These are phyloP conservation scores for Hypocryptadius cinnamomeus DNA, from an alignment of 2,113 vertebrate genomes.

Conservation along the genomic window DNA sequence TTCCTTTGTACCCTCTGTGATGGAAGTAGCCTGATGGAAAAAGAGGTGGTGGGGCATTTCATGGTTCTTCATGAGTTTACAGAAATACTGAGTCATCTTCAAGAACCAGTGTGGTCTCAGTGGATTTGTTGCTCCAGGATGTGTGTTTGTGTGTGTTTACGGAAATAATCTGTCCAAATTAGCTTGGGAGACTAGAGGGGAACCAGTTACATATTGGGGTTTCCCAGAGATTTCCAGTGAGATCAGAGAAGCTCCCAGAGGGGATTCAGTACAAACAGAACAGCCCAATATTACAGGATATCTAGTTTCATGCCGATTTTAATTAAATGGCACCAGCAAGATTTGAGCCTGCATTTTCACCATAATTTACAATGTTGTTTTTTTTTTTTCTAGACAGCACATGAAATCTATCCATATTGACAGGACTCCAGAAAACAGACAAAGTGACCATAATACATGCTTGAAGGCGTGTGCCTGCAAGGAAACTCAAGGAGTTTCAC, in stretches of 20 bases:
- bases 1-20: neutral
- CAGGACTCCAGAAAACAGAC: neutral
- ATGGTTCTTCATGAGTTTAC: neutral
- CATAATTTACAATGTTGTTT: neutral
- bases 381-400: neutral
- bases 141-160: neutral
- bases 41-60: neutral
- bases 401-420: neutral
- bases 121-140: neutral
- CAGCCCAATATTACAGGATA: neutral
- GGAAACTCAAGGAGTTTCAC: neutral
- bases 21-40: neutral
- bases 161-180: neutral
- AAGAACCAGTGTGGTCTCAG: neutral
- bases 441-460: neutral
- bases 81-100: constrained; percentile 16
- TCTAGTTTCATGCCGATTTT: neutral
- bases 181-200: neutral
- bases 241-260: neutral
- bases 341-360: neutral
- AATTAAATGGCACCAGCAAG: constrained; percentile 1
- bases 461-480: neutral
- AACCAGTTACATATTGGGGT: constrained; percentile 10
- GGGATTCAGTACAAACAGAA: neutral
- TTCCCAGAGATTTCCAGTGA: constrained; percentile 35